Conservation (phyloP, 2,113 vertebrate genomes). For the Pluvialis apricaria region DNA sequence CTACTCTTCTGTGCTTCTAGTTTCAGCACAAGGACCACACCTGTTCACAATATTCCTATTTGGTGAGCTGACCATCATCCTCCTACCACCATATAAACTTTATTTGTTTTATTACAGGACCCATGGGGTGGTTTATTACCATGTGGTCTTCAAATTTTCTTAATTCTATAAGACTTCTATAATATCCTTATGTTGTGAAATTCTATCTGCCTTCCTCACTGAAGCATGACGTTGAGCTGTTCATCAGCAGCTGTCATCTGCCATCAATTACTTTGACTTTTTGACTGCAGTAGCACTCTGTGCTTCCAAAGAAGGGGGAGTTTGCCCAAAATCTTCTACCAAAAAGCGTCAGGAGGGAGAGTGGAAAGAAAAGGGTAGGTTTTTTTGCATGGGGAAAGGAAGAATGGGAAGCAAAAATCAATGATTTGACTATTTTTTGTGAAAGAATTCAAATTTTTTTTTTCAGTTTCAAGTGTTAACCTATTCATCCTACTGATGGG, state of each 20-base stretch:
- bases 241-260: background rate
- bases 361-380: background rate
- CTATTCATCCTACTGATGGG: background rate
- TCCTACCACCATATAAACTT: background rate
- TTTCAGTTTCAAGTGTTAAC: background rate
- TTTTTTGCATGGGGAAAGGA: background rate
- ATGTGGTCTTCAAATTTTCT: background rate
- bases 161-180: background rate
- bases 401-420: background rate
- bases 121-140: background rate
- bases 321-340: background rate
- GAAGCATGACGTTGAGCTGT: background rate
- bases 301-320: background rate
- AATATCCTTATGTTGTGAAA: background rate
- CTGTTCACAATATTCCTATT: background rate
- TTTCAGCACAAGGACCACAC: background rate
- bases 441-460: background rate
- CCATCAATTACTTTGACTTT: background rate
- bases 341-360: background rate
- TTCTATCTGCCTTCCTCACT: background rate
- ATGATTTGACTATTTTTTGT: background rate
- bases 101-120: background rate
- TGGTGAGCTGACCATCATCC: background rate
- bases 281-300: background rate
- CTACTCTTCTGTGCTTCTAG: background rate